These are phyloP conservation scores for Machimus atricapillus DNA, from an alignment of 2,888 invertebrate genomes.

Conservation along the genomic window DNA sequence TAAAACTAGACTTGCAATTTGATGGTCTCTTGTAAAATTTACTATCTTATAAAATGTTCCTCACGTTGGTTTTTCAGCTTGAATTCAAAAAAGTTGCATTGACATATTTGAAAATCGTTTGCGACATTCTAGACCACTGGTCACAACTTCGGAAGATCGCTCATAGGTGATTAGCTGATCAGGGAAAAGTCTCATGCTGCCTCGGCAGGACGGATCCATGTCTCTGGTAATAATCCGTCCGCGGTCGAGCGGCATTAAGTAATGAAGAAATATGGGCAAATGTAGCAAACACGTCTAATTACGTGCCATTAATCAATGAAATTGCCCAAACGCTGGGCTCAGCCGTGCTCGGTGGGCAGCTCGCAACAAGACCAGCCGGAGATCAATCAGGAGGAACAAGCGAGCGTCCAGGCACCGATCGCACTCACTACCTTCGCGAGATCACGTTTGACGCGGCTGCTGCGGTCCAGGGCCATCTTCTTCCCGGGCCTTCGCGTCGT, in stretches of 20 bases:
- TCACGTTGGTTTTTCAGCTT: background rate
- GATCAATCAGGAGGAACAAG: conserved; percentile 17
- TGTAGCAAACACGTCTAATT: conserved; percentile 61
- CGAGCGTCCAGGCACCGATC: background rate
- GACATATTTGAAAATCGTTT: background rate
- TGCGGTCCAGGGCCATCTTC: conserved; percentile 21
- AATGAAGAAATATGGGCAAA: conserved; percentile 61
- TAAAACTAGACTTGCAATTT: background rate
- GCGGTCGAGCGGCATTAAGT: conserved; percentile 50
- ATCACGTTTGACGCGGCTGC: conserved; percentile 38
- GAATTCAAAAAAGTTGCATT: no score
- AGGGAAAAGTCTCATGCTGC: background rate
- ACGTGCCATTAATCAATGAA: conserved; percentile 63
- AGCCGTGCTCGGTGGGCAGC: background rate
- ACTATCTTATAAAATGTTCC: background rate
- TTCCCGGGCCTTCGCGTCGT: background rate
- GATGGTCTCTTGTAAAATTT: background rate
- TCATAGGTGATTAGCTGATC: conserved; percentile 1
- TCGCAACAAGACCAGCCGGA: background rate
- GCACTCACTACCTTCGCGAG: background rate
- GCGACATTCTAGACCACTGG: background rate
- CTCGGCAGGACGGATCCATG: background rate
- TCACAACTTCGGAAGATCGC: background rate
- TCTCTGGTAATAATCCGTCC: background rate
- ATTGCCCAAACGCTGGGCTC: conserved; percentile 53